Conservation (phyloP, 2,113 vertebrate genomes). For the Calidris pygmaea region DNA sequence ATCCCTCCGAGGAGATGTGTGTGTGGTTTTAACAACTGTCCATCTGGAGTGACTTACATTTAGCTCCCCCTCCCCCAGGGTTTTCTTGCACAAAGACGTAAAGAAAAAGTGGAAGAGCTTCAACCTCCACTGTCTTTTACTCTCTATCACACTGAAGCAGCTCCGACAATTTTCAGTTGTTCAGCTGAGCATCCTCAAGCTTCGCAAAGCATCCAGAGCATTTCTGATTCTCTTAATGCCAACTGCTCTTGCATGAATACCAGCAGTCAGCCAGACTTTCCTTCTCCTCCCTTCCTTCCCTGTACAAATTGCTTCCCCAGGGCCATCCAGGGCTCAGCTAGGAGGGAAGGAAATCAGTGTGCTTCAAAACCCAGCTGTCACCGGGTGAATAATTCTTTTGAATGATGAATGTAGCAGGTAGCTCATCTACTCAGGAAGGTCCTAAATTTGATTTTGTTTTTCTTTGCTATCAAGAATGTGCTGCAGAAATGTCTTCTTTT, state of each 20-base stretch:
- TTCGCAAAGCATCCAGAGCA: background rate
- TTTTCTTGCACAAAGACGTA: background rate
- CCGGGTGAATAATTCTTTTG: background rate
- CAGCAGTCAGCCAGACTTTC: background rate
- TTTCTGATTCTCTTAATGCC: background rate
- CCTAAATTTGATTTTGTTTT: conserved; percentile 29
- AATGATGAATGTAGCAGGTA: conserved; percentile 16
- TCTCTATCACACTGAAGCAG: background rate
- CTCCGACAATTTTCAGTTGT: background rate
- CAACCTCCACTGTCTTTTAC: background rate
- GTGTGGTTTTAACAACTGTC: background rate
- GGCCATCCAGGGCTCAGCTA: conserved; percentile 9
- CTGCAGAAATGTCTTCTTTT: background rate
- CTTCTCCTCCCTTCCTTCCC: background rate
- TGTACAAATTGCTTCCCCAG: conserved; percentile 29
- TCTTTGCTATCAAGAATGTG: background rate
- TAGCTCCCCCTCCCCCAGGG: background rate
- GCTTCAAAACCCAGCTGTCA: conserved; percentile 17
- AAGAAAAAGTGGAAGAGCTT: background rate
- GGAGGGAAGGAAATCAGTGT: conserved; percentile 2
- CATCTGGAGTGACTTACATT: fast-evolving
- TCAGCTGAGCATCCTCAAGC: background rate
- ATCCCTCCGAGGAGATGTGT: background rate
- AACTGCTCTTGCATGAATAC: background rate
- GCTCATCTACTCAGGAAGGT: conserved; percentile 1